Conservation (phyloP, 2,797 vertebrate genomes). For the Aotus griseimembra region DNA sequence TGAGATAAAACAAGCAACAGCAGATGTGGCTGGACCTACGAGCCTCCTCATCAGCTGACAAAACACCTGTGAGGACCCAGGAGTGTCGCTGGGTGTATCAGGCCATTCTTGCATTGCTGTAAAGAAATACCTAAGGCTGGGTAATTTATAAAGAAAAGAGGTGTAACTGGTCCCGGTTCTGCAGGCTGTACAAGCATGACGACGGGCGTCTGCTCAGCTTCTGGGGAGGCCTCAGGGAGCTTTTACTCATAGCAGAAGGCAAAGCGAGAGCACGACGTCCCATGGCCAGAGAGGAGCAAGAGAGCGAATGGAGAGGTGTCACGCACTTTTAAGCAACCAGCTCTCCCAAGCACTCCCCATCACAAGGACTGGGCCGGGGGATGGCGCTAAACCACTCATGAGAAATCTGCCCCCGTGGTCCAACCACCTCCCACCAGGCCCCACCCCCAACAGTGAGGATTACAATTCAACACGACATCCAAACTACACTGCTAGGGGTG, state of each 20-base stretch:
- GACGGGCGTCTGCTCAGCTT: neutral
- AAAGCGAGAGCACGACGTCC: neutral
- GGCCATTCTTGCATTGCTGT: neutral
- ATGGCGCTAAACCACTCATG: neutral
- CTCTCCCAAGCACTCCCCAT: neutral
- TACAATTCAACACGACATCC: neutral
- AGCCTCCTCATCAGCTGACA: neutral
- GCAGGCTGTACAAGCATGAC: neutral
- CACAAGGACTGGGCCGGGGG: neutral
- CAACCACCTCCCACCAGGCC: neutral
- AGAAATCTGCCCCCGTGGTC: neutral
- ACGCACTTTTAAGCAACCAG: neutral
- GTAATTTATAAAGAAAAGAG: neutral
- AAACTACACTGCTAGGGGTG: neutral
- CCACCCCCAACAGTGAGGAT: neutral
- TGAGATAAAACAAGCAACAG: neutral
- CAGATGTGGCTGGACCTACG: rapidly evolving
- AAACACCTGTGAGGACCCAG: neutral
- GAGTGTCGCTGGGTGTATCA: rapidly evolving
- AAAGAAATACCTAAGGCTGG: neutral
- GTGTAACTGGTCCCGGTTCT: neutral
- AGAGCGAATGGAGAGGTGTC: neutral
- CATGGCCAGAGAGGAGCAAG: neutral
- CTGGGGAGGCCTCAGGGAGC: neutral
- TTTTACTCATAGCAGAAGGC: neutral